Evolutionary conservation across 2,113 vertebrate genomes (phyloP), one percentile per base, ranked within the genome.

Genomic region (Abramis brama): DNA sequence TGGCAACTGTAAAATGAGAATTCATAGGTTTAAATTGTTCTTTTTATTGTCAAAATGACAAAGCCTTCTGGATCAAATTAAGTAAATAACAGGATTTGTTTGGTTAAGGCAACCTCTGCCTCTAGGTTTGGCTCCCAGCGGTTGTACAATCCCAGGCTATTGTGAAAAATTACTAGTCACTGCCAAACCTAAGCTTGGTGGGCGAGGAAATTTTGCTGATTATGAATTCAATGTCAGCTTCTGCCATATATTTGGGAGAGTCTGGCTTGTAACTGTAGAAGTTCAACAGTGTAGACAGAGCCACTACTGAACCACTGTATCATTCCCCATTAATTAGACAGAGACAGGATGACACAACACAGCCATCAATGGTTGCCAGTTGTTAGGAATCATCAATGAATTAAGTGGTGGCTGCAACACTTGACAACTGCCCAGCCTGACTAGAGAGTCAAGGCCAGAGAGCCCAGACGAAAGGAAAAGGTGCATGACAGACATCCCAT

Each of bases 261-360:
- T 75, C 79, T 36, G 79, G 70, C 71, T 74, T 45, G 71, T 71
- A 68, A 85, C 25, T 57, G 71, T 60, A 79, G 39, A 82, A 79
- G 57, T 79, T 87, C 75, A 89, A 66, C 50, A 86, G 55, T 78
- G 76, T 81, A 55, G 73, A 89, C 77, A 73, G 81, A 89, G 84
- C 57, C 39, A 83, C 77, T 87, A 90, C 85, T 88, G 90, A 82
- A 78, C 33, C 71, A 91, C 93, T 93, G 94, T 96, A 95, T 95
- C 95, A 95, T 95, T 96, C 95, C 95, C 95, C 94, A 93, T 95
- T 94, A 96, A 95, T 95, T 95, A 95, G 94, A 95, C 93, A 91
- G 86, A 89, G 86, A 93, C 89, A 88, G 88, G 89, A 87, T 89
- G 75, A 88, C 88, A 88, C 92, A 91, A 84, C 79, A 87, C 81